phyloP scores from a whole-genome alignment of 2,113 vertebrate genomes.

The Corythornis madagascariensis region DNA sequence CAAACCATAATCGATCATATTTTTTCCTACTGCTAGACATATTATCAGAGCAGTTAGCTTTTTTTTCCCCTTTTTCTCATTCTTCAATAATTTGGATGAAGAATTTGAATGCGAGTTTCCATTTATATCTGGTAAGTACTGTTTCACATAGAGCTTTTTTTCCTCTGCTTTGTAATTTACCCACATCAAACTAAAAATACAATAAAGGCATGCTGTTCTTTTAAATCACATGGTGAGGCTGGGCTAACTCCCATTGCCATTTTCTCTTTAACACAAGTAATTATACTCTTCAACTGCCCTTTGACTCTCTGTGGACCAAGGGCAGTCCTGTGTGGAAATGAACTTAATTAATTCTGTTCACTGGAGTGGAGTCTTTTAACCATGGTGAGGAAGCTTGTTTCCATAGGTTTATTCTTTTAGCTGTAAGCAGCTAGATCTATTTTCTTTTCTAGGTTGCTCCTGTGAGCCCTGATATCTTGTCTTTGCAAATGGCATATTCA shows the following conservation, averaged over 20 bases:
- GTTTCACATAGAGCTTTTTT: slow-evolving; percentile 36
- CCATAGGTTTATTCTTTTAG: slow-evolving; percentile 32
- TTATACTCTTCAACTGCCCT: slow-evolving; percentile 71
- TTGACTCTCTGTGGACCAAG: slow-evolving; percentile 64
- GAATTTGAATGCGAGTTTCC: slow-evolving; percentile 53
- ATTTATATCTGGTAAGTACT: slow-evolving; percentile 58
- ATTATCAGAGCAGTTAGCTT: not conserved
- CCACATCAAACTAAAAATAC: slow-evolving; percentile 64
- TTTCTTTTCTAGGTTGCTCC: not conserved
- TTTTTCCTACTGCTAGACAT: not conserved
- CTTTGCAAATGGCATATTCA: not conserved
- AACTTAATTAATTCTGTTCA: slow-evolving; percentile 74
- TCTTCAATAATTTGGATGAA: slow-evolving; percentile 23
- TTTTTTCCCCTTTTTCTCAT: not conserved
- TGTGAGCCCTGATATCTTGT: not conserved
- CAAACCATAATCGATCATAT: not conserved
- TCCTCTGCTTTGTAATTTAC: slow-evolving; percentile 30
- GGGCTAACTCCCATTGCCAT: slow-evolving; percentile 31
- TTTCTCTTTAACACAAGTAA: slow-evolving; percentile 73
- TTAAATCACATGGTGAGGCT: slow-evolving; percentile 47
- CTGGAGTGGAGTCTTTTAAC: slow-evolving; percentile 47
- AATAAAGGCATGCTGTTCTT: slow-evolving; percentile 59
- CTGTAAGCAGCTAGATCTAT: slow-evolving; percentile 9
- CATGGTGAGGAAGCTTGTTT: slow-evolving; percentile 41
- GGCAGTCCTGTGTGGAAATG: slow-evolving; percentile 66